A percentile compares a stretch with the other conserved stretches of the same genome.
Evolutionary conservation across 2,113 vertebrate species (phyloP).

Genomic region (Xiphias gladius): DNA sequence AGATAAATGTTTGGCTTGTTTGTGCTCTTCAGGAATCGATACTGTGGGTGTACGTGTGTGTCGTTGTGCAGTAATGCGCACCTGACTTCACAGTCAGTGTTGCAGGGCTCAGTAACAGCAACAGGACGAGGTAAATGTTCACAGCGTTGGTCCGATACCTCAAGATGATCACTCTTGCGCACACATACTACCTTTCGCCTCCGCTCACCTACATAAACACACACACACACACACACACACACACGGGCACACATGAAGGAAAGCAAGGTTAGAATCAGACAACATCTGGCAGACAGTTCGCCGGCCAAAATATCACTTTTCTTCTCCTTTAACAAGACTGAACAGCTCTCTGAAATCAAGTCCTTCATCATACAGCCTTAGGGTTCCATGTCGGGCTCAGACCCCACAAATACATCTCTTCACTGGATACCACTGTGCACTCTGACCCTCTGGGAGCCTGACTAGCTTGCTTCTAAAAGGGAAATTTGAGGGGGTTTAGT

Average conservation of each 20-base stretch:
- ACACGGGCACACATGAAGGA: neutral
- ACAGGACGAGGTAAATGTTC: conserved; percentile 83
- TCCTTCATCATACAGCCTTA: conserved; percentile 23
- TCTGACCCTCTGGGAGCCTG: conserved; percentile 39
- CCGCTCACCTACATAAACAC: conserved; percentile 77
- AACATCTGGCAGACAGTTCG: conserved; percentile 42
- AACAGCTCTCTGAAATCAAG: conserved; percentile 39
- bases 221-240: neutral
- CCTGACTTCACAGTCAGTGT: conserved; percentile 95
- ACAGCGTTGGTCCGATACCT: conserved; percentile 93
- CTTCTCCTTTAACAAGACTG: conserved; percentile 35
- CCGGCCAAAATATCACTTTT: conserved; percentile 41
- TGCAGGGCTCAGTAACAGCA: conserved; percentile 88
- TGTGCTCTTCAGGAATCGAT: neutral
- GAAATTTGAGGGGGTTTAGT: conserved; percentile 49
- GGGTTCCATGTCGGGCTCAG: conserved; percentile 9
- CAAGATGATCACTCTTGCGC: conserved; percentile 88
- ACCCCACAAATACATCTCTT: conserved; percentile 38
- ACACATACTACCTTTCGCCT: conserved; percentile 88
- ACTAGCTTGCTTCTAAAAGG: conserved; percentile 20
- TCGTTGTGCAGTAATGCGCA: conserved; percentile 63
- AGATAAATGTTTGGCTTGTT: neutral
- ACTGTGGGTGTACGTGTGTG: neutral
- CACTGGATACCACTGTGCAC: conserved; percentile 27
- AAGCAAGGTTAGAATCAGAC: conserved; percentile 36